A percentile compares a stretch with the other conserved stretches of the same genome.
Conservation (phyloP, 2,888 invertebrate species). For the Nomada fucata region DNA sequence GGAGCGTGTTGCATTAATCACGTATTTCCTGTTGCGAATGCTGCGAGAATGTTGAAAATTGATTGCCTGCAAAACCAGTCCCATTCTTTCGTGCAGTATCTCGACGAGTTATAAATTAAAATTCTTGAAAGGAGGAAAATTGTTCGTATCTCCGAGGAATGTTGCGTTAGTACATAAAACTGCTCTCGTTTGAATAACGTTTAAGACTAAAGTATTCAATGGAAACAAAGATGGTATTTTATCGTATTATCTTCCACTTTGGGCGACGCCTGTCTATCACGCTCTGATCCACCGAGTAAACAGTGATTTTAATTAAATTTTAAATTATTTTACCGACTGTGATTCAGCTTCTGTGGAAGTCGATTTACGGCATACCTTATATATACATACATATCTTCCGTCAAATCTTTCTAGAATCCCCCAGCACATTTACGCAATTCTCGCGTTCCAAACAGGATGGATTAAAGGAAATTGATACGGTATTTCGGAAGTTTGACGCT, state of each 20-base stretch:
- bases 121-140: neutral
- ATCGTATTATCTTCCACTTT: conserved; percentile 19
- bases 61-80: neutral
- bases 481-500: no score
- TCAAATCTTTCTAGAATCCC: no score
- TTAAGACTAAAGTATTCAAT: neutral
- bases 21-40: conserved; percentile 9
- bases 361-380: conserved; percentile 5
- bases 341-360: conserved; percentile 22
- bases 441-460: no score
- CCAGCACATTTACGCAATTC: no score
- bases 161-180: no score
- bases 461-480: no score
- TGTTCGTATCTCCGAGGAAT: no score
- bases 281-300: conserved; percentile 64
- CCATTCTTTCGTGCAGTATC: neutral
- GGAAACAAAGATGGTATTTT: conserved; percentile 33
- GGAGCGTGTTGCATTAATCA: conserved; percentile 7
- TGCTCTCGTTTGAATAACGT: neutral
- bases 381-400: no score
- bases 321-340: conserved; percentile 64
- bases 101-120: neutral
- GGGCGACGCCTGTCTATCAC: conserved; percentile 24
- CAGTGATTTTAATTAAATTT: conserved; percentile 76
- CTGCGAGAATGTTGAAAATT: neutral